Evolutionary conservation across 2,888 invertebrate genomes (phyloP).

Genomic region (Cheilosia scutellata): DNA sequence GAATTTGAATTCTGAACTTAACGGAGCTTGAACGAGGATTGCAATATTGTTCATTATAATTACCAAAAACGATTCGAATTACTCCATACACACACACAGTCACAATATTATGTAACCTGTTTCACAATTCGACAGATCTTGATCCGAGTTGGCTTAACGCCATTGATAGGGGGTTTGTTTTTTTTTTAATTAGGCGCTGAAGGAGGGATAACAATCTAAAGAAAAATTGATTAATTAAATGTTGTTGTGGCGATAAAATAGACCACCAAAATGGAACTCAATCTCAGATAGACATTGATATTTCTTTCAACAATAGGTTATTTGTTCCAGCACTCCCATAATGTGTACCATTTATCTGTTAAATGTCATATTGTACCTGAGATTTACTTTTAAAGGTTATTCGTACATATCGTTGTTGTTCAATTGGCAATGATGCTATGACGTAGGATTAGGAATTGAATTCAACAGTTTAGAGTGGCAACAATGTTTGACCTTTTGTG

Average conservation of each 20-base stretch:
- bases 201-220: not conserved
- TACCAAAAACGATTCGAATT: conserved; percentile 26
- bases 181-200: conserved; percentile 13
- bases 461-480: not conserved
- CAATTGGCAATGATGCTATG: not conserved
- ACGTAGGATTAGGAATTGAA: not conserved
- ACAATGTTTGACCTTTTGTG: too few relatives aligned
- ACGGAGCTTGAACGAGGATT: conserved; percentile 32
- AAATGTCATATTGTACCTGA: conserved; percentile 21
- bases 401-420: not conserved
- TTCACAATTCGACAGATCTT: not conserved
- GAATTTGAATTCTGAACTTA: conserved; percentile 30
- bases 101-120: conserved; percentile 14
- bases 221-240: conserved; percentile 35
- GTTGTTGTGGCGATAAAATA: not conserved
- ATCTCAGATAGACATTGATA: not conserved
- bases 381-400: conserved; percentile 46
- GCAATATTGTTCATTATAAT: conserved; percentile 12
- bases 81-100: conserved; percentile 11
- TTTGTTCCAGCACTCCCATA: conserved; percentile 37
- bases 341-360: conserved; percentile 6
- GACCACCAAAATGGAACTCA: conserved; percentile 16
- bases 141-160: conserved; percentile 11
- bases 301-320: conserved; percentile 17
- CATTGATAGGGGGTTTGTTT: not conserved